Conservation (phyloP, 2,113 vertebrate genomes). For the Campylomormyrus tamandua region DNA sequence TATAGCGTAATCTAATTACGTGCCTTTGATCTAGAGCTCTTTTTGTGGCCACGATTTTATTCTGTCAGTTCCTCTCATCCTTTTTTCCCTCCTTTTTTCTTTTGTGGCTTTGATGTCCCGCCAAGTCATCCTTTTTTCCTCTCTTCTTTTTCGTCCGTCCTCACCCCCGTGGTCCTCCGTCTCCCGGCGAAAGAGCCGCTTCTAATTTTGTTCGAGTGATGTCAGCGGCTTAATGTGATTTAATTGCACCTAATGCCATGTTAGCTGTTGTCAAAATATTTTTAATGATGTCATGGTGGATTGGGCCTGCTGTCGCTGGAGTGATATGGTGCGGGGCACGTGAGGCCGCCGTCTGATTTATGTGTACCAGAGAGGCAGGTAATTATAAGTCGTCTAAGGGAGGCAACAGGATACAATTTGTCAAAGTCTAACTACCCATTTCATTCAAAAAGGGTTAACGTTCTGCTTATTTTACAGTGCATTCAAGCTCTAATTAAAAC, state of each 20-base stretch:
- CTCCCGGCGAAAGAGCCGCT: slow-evolving; percentile 46
- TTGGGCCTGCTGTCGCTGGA: slow-evolving; percentile 43
- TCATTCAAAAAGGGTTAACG: slow-evolving; percentile 94
- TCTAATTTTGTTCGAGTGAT: slow-evolving; percentile 57
- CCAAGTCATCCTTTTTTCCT: slow-evolving; percentile 30
- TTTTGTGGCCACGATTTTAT: slow-evolving; percentile 19
- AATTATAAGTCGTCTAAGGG: slow-evolving; percentile 59
- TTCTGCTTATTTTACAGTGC: slow-evolving; percentile 99
- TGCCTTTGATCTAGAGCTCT: slow-evolving; percentile 45
- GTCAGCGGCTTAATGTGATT: slow-evolving; percentile 45
- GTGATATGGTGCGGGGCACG: slow-evolving; percentile 32
- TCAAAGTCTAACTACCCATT: slow-evolving; percentile 73
- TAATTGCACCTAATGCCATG: slow-evolving; percentile 58
- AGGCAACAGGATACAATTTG: slow-evolving; percentile 65
- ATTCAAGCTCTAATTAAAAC: slow-evolving; percentile 99
- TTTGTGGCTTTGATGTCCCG: slow-evolving; percentile 51
- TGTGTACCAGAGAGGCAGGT: slow-evolving; percentile 54
- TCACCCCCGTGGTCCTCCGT: slow-evolving; percentile 40
- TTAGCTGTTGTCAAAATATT: slow-evolving; percentile 67
- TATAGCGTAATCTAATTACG: slow-evolving; percentile 38
- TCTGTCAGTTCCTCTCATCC: slow-evolving; percentile 30
- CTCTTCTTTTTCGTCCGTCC: slow-evolving; percentile 43
- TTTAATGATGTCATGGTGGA: slow-evolving; percentile 53
- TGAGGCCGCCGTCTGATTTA: slow-evolving; percentile 50
- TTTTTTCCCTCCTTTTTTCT: slow-evolving; percentile 46